A percentile compares a stretch with the other conserved stretches of the same genome.
These are phyloP conservation scores for Isurus oxyrinchus DNA, from an alignment of 2,113 vertebrate genomes.

Conservation along the genomic window DNA sequence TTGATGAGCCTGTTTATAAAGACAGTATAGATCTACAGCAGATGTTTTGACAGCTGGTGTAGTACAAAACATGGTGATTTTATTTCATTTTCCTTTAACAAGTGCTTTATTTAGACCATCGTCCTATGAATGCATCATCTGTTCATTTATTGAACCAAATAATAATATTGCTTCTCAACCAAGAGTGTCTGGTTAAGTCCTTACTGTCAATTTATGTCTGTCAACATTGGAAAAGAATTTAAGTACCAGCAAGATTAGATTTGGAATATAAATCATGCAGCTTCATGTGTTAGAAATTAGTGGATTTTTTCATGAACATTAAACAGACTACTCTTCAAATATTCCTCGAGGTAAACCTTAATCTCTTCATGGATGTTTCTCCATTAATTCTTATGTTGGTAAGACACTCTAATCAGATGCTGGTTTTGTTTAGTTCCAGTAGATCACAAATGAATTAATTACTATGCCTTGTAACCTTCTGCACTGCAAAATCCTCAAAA, in stretches of 20 bases:
- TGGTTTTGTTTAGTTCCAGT: not conserved
- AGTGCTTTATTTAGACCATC: not conserved
- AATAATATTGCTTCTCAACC: not conserved
- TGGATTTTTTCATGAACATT: not conserved
- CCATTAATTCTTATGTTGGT: not conserved
- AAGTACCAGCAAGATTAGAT: not conserved
- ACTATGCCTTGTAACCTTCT: not conserved
- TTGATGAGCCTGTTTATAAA: not conserved
- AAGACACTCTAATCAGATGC: too few relatives aligned
- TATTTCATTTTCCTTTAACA: not conserved
- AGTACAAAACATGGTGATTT: not conserved
- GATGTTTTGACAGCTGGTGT: slow-evolving; percentile 22
- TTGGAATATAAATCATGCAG: not conserved
- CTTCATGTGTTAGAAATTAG: not conserved
- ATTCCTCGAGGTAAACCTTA: not conserved
- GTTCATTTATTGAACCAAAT: slow-evolving; percentile 23
- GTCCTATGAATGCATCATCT: not conserved
- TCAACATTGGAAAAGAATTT: not conserved
- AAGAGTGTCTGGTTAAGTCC: not conserved
- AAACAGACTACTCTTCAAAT: not conserved
- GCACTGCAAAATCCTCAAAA: not conserved
- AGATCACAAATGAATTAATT: not conserved
- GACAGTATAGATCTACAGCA: not conserved
- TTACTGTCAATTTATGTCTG: not conserved
- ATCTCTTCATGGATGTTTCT: not conserved